Conservation (phyloP, 2,888 invertebrate genomes). For the Prosapia bicincta region DNA sequence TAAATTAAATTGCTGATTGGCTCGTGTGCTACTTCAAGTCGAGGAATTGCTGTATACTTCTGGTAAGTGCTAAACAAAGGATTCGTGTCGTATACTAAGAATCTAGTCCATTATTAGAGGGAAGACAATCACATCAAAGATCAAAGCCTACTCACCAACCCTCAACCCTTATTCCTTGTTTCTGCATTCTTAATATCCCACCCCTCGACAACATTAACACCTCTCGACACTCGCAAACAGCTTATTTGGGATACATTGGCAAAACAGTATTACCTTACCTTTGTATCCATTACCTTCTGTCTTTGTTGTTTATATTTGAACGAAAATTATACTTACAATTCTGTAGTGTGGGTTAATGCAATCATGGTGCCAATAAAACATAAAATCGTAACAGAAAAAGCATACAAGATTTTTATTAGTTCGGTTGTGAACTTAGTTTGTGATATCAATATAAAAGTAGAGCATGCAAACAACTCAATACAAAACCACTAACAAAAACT, state of each 20-base stretch:
- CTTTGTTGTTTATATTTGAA: too few species aligned
- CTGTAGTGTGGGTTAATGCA: too few species aligned
- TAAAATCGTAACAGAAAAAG: too few species aligned
- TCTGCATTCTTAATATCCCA: neutral
- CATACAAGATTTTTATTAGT: too few species aligned
- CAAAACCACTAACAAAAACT: too few species aligned
- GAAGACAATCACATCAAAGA: slow-evolving; percentile 2
- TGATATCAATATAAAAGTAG: too few species aligned
- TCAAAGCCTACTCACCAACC: neutral
- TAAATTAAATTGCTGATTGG: too few species aligned
- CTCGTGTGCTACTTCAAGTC: neutral
- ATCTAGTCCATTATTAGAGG: neutral
- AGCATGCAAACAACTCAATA: too few species aligned
- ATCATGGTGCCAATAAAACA: too few species aligned
- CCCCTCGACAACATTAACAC: neutral
- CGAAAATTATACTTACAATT: too few species aligned
- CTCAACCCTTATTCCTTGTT: neutral
- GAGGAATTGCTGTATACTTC: neutral
- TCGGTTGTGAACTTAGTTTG: too few species aligned
- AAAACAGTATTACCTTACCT: neutral
- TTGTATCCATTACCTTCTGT: too few species aligned
- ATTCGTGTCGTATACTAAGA: neutral
- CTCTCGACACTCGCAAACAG: neutral
- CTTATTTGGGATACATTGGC: neutral
- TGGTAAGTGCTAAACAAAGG: neutral